phyloP scores from a whole-genome alignment of 53 echinoderm and acorn worm genomes.

The Arbacia lixula region DNA sequence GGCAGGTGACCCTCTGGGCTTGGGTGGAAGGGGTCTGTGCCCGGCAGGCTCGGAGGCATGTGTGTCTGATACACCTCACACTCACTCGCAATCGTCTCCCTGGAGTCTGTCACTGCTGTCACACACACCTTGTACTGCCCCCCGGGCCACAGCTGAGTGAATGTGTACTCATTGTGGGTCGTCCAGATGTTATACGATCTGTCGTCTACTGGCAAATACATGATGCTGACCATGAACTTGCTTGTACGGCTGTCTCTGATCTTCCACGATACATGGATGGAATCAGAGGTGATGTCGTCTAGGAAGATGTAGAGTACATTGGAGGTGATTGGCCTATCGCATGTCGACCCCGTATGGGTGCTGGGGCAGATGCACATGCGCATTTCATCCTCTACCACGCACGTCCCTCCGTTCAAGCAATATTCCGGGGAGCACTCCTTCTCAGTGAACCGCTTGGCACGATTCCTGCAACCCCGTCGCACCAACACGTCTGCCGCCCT shows the following conservation, averaged over 20 bases:
- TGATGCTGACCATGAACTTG: neutral
- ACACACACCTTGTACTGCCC: slow-evolving; percentile 11
- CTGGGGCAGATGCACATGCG: slow-evolving; percentile 18
- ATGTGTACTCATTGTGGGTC: neutral
- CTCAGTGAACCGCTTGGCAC: neutral
- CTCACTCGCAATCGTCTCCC: neutral
- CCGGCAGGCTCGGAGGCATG: slow-evolving; percentile 11
- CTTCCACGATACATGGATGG: slow-evolving; percentile 22
- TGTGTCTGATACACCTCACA: slow-evolving; percentile 8
- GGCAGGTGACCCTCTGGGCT: neutral
- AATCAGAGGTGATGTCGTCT: neutral
- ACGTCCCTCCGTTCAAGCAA: slow-evolving; percentile 25
- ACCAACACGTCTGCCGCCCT: neutral
- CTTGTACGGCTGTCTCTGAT: neutral
- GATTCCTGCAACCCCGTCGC: slow-evolving; percentile 12
- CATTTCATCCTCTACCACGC: neutral
- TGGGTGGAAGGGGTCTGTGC: neutral
- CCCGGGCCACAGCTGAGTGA: neutral
- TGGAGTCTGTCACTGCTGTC: neutral
- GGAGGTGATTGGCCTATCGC: neutral
- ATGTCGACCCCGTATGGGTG: neutral
- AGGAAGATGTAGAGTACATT: neutral
- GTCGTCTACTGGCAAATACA: too few species aligned
- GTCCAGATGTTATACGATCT: slow-evolving; percentile 1
- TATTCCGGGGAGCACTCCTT: neutral